Conservation (phyloP, 1,140 invertebrate genomes). For the Drosophila lini region DNA sequence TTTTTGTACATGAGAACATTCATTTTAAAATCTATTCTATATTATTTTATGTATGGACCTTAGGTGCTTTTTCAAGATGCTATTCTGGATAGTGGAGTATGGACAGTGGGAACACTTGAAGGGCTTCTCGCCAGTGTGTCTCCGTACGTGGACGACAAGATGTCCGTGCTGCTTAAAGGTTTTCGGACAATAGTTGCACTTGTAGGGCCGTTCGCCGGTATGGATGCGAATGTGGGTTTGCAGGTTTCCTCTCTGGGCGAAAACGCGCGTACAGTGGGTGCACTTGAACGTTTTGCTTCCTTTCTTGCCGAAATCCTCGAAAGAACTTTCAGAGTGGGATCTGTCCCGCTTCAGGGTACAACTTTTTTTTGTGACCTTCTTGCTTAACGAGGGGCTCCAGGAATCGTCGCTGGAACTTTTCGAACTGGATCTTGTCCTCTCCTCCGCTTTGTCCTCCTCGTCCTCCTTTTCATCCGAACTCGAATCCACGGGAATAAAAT, state of each 20-base stretch:
- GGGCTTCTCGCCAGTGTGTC: slow-evolving; percentile 3
- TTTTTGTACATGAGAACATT: no score
- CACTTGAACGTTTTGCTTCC: not conserved
- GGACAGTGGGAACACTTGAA: not conserved
- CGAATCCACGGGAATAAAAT: not conserved
- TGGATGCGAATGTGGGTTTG: slow-evolving; percentile 1
- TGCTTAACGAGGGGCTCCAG: not conserved
- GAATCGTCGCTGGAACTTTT: slow-evolving; percentile 1
- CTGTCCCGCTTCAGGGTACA: not conserved
- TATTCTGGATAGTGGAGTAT: not conserved
- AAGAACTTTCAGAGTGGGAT: not conserved
- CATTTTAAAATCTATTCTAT: no score
- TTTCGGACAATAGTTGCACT: not conserved
- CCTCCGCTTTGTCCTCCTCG: no score
- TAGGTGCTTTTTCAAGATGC: not conserved
- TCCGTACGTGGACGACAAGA: not conserved
- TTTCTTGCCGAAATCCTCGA: not conserved
- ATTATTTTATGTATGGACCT: not conserved
- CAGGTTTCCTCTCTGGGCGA: slow-evolving; percentile 16
- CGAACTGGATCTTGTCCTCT: no score
- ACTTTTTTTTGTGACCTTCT: not conserved
- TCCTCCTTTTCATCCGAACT: no score
- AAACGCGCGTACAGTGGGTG: slow-evolving; percentile 3
- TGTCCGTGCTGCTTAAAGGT: not conserved
- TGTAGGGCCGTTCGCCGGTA: slow-evolving; percentile 22